A percentile compares a stretch with the other conserved stretches of the same genome.
Conservation (phyloP, 2,113 vertebrate genomes). For the Melospiza melodia region DNA sequence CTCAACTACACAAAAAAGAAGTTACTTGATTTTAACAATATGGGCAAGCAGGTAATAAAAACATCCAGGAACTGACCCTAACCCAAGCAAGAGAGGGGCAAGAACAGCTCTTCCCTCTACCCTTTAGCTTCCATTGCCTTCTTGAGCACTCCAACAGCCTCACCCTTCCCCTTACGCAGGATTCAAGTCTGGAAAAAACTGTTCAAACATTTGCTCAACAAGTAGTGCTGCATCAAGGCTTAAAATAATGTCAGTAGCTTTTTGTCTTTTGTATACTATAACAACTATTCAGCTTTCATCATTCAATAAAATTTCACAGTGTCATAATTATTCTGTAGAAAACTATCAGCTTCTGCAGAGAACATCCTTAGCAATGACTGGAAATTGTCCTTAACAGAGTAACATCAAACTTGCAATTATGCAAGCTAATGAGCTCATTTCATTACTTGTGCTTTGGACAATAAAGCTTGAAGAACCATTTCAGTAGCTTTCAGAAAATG, state of each 20-base stretch:
- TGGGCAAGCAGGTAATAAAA: background rate
- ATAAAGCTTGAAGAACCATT: slow-evolving; percentile 23
- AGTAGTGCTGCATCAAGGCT: background rate
- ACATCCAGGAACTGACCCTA: background rate
- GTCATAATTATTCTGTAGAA: background rate
- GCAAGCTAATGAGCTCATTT: slow-evolving; percentile 1
- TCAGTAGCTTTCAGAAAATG: background rate
- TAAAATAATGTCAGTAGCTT: background rate
- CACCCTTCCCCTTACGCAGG: background rate
- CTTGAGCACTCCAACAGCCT: background rate
- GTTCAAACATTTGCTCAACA: background rate
- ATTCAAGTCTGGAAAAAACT: background rate
- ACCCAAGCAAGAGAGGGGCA: background rate
- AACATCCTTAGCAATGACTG: background rate
- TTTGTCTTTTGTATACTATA: background rate
- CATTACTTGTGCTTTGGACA: slow-evolving; percentile 1
- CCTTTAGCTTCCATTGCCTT: background rate
- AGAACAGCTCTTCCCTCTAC: background rate
- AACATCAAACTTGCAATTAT: slow-evolving; percentile 17
- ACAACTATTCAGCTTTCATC: background rate
- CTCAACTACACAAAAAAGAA: background rate
- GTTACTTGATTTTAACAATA: background rate
- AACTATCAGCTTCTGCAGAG: background rate
- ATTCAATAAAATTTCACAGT: background rate
- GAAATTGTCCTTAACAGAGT: background rate